Evolutionary conservation across 2,113 vertebrate species (phyloP), one percentile per base, ranked within the genome.

Genomic region (Solea solea): DNA sequence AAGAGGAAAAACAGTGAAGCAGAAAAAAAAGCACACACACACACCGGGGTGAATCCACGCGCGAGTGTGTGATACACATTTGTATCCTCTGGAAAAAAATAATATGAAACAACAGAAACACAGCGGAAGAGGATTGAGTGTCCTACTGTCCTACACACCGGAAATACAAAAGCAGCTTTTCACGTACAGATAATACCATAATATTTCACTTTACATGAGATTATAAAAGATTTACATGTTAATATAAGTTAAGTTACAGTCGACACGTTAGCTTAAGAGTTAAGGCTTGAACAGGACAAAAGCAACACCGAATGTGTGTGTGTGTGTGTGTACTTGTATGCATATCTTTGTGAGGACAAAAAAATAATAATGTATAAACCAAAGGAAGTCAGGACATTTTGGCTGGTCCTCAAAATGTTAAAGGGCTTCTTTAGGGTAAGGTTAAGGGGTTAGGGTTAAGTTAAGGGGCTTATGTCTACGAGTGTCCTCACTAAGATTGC

Each of bases 271-370:
- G 88, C 89, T 89, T 83, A 91, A 89, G 92, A 93, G 78, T 94
- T 93, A 94, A 94, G 92, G 93, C 93, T 89, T 92, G 63, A 89
- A 93, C 89, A 89, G 76, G 85, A 93, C 90, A 89, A 87, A 84
- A 89, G 84, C 86, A 78, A 92, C 85, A 69, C 55, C 70, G 10
- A 28, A 16, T 64, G 49, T 48, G 44, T 66, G 49, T 64, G 25
- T 55, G 12, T 59, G 64, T 76, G 61, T 61, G 46, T 82, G 51
- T 63, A 40, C 34, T 34, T 34, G 34, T 34, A 1, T 34, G 34
- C 5, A 34, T 34, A 34, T 34, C 34, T 34, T 6, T 3, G 34
- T 34, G 34, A 34, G 34, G 34, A 34, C 34, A 3, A 6, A 4
- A 34, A 34, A 34, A 34, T 21, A 21, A 21, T 21, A 21, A 21